Evolutionary conservation across 2,113 vertebrate genomes (phyloP), one percentile per base, ranked within the genome.

Genomic region (Ahaetulla prasina): DNA sequence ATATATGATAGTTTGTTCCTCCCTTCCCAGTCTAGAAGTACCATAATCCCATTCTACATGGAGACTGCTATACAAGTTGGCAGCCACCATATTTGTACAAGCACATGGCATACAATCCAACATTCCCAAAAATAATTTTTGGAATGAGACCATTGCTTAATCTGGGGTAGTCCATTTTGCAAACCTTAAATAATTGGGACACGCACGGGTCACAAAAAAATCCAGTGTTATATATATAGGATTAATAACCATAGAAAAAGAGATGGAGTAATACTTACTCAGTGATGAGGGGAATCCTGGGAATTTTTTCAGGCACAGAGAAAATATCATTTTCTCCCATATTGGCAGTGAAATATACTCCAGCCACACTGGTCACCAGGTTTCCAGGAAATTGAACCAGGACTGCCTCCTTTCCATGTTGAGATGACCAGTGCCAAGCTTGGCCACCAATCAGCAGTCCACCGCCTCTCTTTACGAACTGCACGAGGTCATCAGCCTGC

Each of bases 381-480:
- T 99, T 99, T 35, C 98, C 99, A 14, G 97, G 97, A 94, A 99
- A 99, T 0, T 94, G 93, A 3, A 96, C 96, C 68, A 99, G 94
- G 0, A 97, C 95, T 92, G 98, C 98, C 54, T 98, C 96, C 7
- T 96, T 96, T 0, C 98, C 97, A 0, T 98, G 94, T 2, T 2
- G 30, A 43, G 90, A 80, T 1, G 98, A 97, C 98, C 99, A 99
- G 68, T 94, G 35, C 97, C 98, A 99, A 0, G 98, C 98, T 45
- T 99, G 98, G 23, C 98, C 98, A 0, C 98, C 99, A 7, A 99
- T 94, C 14, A 99, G 97, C 95, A 99, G 96, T 53, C 98, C 98
- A 6, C 98, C 99, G 27, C 98, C 98, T 0, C 39, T 90, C 94
- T 98, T 98, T 63, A 99, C 45, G 57, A 98, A 99, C 6, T 94